Evolutionary conservation across 2,113 vertebrate genomes (phyloP), one percentile per base, ranked within the genome.

Genomic region (Okapia johnstoni): DNA sequence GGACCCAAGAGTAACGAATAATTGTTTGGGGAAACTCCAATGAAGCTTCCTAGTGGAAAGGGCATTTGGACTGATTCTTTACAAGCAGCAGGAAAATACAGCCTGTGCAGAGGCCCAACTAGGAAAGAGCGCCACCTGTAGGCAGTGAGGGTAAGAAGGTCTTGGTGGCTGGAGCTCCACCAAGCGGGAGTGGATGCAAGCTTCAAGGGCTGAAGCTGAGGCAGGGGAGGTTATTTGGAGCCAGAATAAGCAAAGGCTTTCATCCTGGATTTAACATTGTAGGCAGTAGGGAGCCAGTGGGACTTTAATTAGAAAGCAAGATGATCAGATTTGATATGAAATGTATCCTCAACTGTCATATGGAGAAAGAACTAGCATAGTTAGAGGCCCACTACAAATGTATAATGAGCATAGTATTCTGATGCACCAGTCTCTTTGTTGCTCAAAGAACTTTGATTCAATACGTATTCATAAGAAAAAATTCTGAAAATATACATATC

Each of bases 141-240:
- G 70, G 33, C 86, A 43, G 52, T 7, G 66, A 66, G 6, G 13
- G 17, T 16, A 30, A 66, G 58, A 63, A 90, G 17, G 43, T 12
- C n/a, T 9, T 14, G 15, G 84, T 12, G 5, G 12, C 14, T 4
- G 30, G n/a, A 81, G 50, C 23, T 55, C 11, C 6, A n/a, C n/a
- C n/a, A n/a, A n/a, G n/a, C n/a, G 4, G 5, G n/a, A 2, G 0
- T 1, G 33, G 23, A 8, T 13, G 52, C 48, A 19, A 6, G 2
- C 48, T 48, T 2, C 50, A 36, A 46, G 8, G 55, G 30, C 58
- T 30, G 43, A 80, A 70, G 61, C 21, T 26, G 36, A n/a, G 58
- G 28, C 6, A 10, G 21, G 8, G 30, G 17, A 48, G 19, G 13
- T 23, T 19, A 48, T 55, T 3, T 15, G 30, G 48, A 61, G 26